Percentiles rank a stretch among this genome's conserved stretches.
These are phyloP conservation scores for Bugulina stolonifera DNA, from an alignment of 2,888 invertebrate species.

Conservation along the genomic window DNA sequence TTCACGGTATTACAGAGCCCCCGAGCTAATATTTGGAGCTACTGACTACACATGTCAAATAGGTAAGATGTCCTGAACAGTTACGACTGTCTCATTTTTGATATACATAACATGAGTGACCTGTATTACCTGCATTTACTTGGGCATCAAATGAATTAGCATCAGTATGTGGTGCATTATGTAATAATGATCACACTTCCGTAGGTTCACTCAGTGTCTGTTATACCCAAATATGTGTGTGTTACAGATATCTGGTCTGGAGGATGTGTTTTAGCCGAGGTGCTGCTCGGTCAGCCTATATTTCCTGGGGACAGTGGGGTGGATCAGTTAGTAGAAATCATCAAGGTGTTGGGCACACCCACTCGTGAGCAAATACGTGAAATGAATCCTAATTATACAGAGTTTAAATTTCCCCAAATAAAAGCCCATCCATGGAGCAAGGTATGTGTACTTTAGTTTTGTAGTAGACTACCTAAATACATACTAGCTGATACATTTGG, in stretches of 20 bases:
- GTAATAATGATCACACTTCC: too few relatives aligned
- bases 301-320: constrained; percentile 99
- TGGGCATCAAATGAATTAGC: too few relatives aligned
- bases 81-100: background rate
- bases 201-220: too few relatives aligned
- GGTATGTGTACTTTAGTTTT: constrained; percentile 69
- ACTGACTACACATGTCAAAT: constrained; percentile 95
- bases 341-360: constrained; percentile 97
- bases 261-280: constrained; percentile 95
- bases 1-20: constrained; percentile 96
- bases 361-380: constrained; percentile 98
- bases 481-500: too few relatives aligned
- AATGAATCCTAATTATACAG: constrained; percentile 99
- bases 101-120: background rate
- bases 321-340: constrained; percentile 98
- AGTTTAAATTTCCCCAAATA: constrained; percentile 99
- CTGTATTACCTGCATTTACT: too few relatives aligned
- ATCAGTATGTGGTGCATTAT: too few relatives aligned
- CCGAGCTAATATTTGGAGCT: constrained; percentile 98
- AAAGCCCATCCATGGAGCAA: constrained; percentile 99
- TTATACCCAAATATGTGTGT: background rate
- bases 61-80: constrained; percentile 66
- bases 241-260: constrained; percentile 91
- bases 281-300: constrained; percentile 94
- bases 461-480: too few relatives aligned